Evolutionary conservation across 2,797 vertebrate species (phyloP), one percentile per base, ranked within the genome.

Genomic region (Epinephelus coioides): DNA sequence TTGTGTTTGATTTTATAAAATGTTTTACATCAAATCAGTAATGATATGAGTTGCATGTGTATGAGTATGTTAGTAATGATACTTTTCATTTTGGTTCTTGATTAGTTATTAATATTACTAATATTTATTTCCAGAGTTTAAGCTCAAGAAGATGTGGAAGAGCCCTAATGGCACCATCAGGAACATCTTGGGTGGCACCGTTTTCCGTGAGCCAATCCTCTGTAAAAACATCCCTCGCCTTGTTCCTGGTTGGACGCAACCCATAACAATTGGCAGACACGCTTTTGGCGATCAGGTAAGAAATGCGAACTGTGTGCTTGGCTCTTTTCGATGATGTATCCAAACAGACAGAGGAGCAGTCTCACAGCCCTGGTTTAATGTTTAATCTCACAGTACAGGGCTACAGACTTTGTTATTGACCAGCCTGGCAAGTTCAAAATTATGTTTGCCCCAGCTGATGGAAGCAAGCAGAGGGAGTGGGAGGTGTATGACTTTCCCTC

Each of bases 61-160:
- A 38, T 51, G 27, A 46, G 47, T 34, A 5, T 50, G 21, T 43
- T 21, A 43, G 11, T 43, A 15, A 17, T 46, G 44, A 46, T 46
- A 14, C 44, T 46, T 46, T 14, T 23, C 0, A 23, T 43, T 49
- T 49, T 54, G 1, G 49, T 3, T 53, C 8, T 21, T 27, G 17
- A 44, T 30, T 14, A 73, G 18, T 30, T 30, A 30, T 30, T 30
- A 30, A 30, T 30, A 30, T 30, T 30, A 30, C 27, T 30, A 30
- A 30, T 30, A 30, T 30, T 30, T 30, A 30, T 30, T 30, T 6
- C 27, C 68, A 99, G 98, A 99, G 88, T 99, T 99, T 91, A 98
- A 96, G 64, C 93, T 99, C 67, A 99, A 99, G 94, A 98, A 98
- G 80, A 99, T 99, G 98, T 99, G 98, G 98, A 99, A 97, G 87